These are phyloP conservation scores for Felis catus DNA, from an alignment of 2,113 vertebrate species.

Conservation along the genomic window F.catus_Fca126_mat1.0 CM031417.1:87110001-87110500, in stretches of 20 bases:
- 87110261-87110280: background rate
- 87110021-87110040: background rate
- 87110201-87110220: background rate
- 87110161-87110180: background rate
- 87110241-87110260: background rate
- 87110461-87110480: background rate
- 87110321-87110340: background rate
- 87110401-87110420: background rate
- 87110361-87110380: background rate
- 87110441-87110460: background rate
- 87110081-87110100: background rate
- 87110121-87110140: background rate
- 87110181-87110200: background rate
- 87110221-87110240: background rate
- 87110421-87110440: background rate
- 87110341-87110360: background rate
- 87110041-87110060: background rate
- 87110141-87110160: rapidly evolving
- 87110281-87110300: background rate
- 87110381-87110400: background rate
- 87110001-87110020: background rate
- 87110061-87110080: background rate
- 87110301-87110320: background rate
- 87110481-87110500: background rate
- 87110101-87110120: background rate